These are phyloP conservation scores for Sinonovacula constricta DNA, from an alignment of 1,140 invertebrate species.

Conservation along the genomic window DNA sequence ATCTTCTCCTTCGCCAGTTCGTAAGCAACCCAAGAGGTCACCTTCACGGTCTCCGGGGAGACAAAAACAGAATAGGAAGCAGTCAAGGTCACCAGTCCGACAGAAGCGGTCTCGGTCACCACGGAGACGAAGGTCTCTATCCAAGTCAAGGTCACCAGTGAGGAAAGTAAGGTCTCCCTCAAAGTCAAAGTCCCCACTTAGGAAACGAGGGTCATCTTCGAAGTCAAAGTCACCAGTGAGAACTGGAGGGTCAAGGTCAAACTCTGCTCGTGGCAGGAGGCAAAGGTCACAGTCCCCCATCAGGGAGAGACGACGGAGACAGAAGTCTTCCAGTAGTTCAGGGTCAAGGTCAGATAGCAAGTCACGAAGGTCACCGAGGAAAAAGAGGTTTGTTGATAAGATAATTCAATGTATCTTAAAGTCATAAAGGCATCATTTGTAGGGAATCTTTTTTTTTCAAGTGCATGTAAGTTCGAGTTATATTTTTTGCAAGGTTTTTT, in stretches of 20 bases:
- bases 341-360: constrained; percentile 32
- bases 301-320: background rate
- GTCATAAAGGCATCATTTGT: no score
- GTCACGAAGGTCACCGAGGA: constrained; percentile 18
- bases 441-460: no score
- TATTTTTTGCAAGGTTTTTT: no score
- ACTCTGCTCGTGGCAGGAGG: constrained; percentile 13
- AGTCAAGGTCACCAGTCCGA: background rate
- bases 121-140: background rate
- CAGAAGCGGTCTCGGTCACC: constrained; percentile 2
- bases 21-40: background rate
- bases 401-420: no score
- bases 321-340: constrained; percentile 35
- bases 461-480: no score
- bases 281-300: constrained; percentile 19
- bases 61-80: background rate
- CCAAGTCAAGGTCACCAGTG: background rate
- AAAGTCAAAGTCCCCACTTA: constrained; percentile 22
- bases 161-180: constrained; percentile 31
- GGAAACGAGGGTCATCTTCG: constrained; percentile 23
- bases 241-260: constrained; percentile 47
- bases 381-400: background rate
- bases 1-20: background rate
- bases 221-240: constrained; percentile 34
- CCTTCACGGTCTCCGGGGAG: constrained; percentile 12